These are phyloP conservation scores for Phrynosoma platyrhinos DNA, from an alignment of 2,113 vertebrate genomes.

Conservation along the genomic window DNA sequence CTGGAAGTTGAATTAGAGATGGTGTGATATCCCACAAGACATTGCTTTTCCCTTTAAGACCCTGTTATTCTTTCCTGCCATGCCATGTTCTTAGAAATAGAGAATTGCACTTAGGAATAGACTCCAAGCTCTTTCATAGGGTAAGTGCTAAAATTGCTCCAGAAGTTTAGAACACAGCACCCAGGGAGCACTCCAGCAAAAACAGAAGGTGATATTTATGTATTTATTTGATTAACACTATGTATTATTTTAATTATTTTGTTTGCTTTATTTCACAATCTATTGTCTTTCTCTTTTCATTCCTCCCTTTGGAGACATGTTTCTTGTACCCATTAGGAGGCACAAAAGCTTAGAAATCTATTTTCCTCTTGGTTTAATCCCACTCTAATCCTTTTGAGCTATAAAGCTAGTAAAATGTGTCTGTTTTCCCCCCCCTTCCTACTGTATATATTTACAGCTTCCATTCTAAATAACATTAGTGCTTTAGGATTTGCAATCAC, in stretches of 20 bases:
- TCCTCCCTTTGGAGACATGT: fast-evolving
- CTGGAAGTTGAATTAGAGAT: no score
- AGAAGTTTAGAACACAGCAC: neutral
- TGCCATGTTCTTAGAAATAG: neutral
- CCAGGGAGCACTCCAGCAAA: neutral
- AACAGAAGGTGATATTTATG: constrained; percentile 9
- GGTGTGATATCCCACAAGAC: no score
- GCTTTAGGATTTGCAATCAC: constrained; percentile 67
- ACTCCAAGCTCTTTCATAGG: neutral
- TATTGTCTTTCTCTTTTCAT: neutral
- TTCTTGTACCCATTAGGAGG: constrained; percentile 51
- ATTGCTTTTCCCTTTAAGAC: neutral
- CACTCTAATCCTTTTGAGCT: constrained; percentile 66
- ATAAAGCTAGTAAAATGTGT: constrained; percentile 62
- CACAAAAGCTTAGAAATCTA: constrained; percentile 65
- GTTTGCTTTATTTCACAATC: constrained; percentile 18
- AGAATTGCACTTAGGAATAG: neutral
- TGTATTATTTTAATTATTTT: constrained; percentile 23
- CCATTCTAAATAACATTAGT: constrained; percentile 63
- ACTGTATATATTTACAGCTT: constrained; percentile 65
- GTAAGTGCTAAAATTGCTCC: neutral
- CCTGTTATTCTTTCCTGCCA: neutral
- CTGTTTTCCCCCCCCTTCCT: constrained; percentile 35
- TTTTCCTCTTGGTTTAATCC: constrained; percentile 71
- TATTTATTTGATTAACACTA: neutral